A percentile compares a stretch with the other conserved stretches of the same genome.
These are phyloP conservation scores for Thaleichthys pacificus DNA, from an alignment of 2,797 vertebrate species.

Conservation along the genomic window DNA sequence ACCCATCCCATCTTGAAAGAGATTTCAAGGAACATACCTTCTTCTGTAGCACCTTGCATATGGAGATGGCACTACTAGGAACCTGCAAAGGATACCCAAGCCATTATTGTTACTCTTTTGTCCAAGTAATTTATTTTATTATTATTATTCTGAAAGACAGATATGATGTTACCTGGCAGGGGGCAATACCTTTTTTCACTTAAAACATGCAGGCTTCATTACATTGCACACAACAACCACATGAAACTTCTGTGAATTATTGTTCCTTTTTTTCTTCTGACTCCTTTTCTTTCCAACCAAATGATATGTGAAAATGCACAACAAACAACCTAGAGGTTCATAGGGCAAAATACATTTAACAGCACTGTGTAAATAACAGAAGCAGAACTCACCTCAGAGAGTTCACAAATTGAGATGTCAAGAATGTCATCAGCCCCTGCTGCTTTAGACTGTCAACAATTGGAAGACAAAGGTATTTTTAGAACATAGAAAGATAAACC, in stretches of 20 bases:
- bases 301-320: too few species aligned
- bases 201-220: too few species aligned
- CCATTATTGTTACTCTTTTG: not conserved
- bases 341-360: too few species aligned
- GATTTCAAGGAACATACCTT: constrained; percentile 78
- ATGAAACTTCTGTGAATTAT: not conserved
- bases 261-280: not conserved
- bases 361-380: too few species aligned
- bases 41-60: constrained; percentile 93
- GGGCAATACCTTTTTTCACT: too few species aligned
- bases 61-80: constrained; percentile 86
- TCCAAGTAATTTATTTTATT: not conserved
- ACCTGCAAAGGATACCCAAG: constrained; percentile 72
- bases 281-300: not conserved
- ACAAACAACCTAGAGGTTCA: too few species aligned
- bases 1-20: not conserved
- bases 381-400: constrained; percentile 81
- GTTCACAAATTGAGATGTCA: constrained; percentile 90
- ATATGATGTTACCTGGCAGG: too few species aligned
- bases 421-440: constrained; percentile 91
- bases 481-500: not conserved
- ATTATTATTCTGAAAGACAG: too few species aligned
- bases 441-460: constrained; percentile 83
- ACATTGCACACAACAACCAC: not conserved
- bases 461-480: not conserved